phyloP scores from a whole-genome alignment of 2,888 invertebrate genomes.

The Diarsia dahlii region DNA sequence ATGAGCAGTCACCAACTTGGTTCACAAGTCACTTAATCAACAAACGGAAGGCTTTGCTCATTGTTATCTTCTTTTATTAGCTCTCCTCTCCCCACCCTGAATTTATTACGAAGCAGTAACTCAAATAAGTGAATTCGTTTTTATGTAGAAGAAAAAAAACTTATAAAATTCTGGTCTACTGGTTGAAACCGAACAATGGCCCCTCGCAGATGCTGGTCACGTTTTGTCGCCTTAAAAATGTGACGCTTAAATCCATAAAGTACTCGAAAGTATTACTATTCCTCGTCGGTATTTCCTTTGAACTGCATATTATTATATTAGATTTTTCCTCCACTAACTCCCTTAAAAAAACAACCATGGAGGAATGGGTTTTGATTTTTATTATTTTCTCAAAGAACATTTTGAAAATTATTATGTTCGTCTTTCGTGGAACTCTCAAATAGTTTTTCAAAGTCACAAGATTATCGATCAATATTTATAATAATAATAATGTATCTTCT shows the following conservation, averaged over 20 bases:
- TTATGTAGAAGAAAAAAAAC: conserved; percentile 81
- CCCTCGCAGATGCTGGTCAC: conserved; percentile 83
- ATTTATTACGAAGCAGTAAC: conserved; percentile 84
- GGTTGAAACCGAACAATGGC: conserved; percentile 86
- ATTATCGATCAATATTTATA: background rate
- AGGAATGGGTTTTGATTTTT: conserved; percentile 49
- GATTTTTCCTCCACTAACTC: conserved; percentile 70
- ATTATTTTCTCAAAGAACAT: background rate
- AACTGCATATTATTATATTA: conserved; percentile 85
- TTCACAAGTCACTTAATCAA: conserved; percentile 78
- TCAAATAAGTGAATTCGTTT: conserved; percentile 88
- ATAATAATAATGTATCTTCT: background rate
- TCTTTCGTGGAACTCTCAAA: background rate
- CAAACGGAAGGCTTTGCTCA: conserved; percentile 79
- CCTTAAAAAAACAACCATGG: conserved; percentile 56
- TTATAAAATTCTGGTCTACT: conserved; percentile 79
- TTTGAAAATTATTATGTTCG: background rate
- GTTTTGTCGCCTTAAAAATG: conserved; percentile 89
- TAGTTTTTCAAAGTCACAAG: background rate
- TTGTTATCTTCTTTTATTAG: conserved; percentile 82
- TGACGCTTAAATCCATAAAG: conserved; percentile 89
- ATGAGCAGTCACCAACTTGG: conserved; percentile 40
- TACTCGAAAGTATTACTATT: conserved; percentile 88
- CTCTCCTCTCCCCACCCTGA: conserved; percentile 75
- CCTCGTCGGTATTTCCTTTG: conserved; percentile 84